phyloP scores from a whole-genome alignment of 2,113 vertebrate genomes.

The Platichthys flesus region DNA sequence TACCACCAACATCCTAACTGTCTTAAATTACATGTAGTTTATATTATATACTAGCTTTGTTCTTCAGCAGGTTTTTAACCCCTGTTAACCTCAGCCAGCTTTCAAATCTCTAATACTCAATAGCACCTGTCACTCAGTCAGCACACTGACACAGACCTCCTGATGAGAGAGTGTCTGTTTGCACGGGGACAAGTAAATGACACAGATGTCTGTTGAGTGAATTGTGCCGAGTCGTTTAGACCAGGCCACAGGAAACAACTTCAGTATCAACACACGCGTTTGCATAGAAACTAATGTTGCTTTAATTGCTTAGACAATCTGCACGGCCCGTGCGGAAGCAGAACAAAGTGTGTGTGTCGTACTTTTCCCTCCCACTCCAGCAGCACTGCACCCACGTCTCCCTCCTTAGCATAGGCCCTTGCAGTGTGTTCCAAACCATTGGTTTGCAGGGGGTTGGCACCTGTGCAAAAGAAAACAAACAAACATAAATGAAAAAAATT shows the following conservation, averaged over 20 bases:
- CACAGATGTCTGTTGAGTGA: slow-evolving; percentile 51
- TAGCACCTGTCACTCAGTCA: slow-evolving; percentile 71
- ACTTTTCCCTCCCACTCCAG: slow-evolving; percentile 89
- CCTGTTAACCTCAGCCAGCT: slow-evolving; percentile 70
- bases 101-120: slow-evolving; percentile 48
- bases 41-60: slow-evolving; percentile 10
- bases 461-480: slow-evolving; percentile 74
- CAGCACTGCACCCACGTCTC: slow-evolving; percentile 87
- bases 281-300: slow-evolving; percentile 8
- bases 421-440: slow-evolving; percentile 93
- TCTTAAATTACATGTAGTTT: not conserved
- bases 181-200: slow-evolving; percentile 28
- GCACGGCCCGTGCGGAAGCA: not conserved
- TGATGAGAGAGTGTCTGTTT: slow-evolving; percentile 51
- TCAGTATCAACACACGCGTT: slow-evolving; percentile 3
- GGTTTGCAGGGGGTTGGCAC: slow-evolving; percentile 91
- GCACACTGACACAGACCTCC: slow-evolving; percentile 51
- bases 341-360: slow-evolving; percentile 6
- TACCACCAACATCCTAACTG: not conserved
- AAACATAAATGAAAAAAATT: not conserved
- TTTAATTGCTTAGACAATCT: slow-evolving; percentile 15
- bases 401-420: slow-evolving; percentile 90
- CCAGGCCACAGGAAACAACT: slow-evolving; percentile 22
- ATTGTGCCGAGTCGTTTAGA: slow-evolving; percentile 38
- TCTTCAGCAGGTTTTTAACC: slow-evolving; percentile 59